Conservation (phyloP, 2,888 invertebrate genomes). For the Amphipoea lucens region DNA sequence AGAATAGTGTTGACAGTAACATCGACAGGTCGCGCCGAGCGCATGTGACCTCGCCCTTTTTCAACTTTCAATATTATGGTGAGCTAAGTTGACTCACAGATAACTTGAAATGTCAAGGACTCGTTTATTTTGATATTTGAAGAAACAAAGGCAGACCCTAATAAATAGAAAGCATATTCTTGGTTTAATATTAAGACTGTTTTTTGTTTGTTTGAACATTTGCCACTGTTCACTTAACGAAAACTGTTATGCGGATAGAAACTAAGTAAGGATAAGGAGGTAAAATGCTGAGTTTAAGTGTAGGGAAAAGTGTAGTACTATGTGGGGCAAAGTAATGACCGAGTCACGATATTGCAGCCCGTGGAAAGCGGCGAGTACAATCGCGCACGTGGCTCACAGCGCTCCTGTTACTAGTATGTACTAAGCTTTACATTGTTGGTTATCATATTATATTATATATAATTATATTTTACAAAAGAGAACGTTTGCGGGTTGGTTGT, state of each 20-base stretch:
- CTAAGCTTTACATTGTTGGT: conserved; percentile 20
- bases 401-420: conserved; percentile 42
- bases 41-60: conserved; percentile 67
- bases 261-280: conserved; percentile 51
- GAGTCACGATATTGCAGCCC: conserved; percentile 75
- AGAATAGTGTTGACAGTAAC: conserved; percentile 58
- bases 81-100: conserved; percentile 51
- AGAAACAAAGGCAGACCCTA: conserved; percentile 61
- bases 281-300: conserved; percentile 67
- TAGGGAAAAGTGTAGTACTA: conserved; percentile 74
- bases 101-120: conserved; percentile 67
- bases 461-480: conserved; percentile 32
- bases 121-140: conserved; percentile 39
- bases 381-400: conserved; percentile 53
- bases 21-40: conserved; percentile 44
- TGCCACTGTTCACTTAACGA: conserved; percentile 19
- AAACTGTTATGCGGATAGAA: conserved; percentile 36
- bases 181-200: not conserved
- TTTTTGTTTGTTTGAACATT: not conserved
- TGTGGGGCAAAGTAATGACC: conserved; percentile 80
- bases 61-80: conserved; percentile 60
- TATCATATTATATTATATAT: too few species aligned
- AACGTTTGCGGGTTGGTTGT: conserved; percentile 18
- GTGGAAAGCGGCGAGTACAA: conserved; percentile 67
- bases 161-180: conserved; percentile 4